Conservation (phyloP, 2,113 vertebrate species). For the Limnothrissa miodon region DNA sequence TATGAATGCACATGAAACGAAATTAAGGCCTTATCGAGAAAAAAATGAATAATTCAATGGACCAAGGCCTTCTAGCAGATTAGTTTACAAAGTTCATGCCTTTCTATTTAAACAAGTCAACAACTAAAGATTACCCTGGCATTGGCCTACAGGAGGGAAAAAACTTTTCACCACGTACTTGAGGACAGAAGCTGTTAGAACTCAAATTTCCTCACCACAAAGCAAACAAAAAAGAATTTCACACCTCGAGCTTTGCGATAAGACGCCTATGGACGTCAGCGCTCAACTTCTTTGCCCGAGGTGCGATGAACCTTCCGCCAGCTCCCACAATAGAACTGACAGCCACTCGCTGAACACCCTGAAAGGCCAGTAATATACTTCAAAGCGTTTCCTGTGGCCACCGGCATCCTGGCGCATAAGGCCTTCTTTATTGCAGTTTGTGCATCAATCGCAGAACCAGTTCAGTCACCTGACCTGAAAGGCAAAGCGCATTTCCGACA, state of each 20-base stretch:
- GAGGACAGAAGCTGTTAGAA: slow-evolving; percentile 3
- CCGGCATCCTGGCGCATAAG: slow-evolving; percentile 64
- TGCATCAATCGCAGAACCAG: slow-evolving; percentile 43
- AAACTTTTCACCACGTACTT: not conserved
- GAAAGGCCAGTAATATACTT: slow-evolving; percentile 72
- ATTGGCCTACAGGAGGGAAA: not conserved
- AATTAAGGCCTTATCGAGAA: not conserved
- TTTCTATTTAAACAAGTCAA: not conserved
- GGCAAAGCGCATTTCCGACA: slow-evolving; percentile 35
- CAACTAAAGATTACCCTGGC: not conserved
- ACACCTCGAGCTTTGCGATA: slow-evolving; percentile 63
- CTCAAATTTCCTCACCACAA: slow-evolving; percentile 18
- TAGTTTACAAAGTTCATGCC: not conserved
- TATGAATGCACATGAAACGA: not conserved
- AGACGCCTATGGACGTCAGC: slow-evolving; percentile 60
- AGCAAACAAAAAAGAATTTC: slow-evolving; percentile 67
- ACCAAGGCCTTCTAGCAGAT: not conserved
- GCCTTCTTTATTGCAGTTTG: slow-evolving; percentile 54
- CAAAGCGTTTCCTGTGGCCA: slow-evolving; percentile 69
- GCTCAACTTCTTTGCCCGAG: slow-evolving; percentile 69
- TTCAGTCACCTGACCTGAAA: slow-evolving; percentile 50
- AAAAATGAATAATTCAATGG: not conserved
- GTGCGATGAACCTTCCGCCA: slow-evolving; percentile 69
- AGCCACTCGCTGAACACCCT: slow-evolving; percentile 63
- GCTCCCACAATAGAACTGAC: slow-evolving; percentile 67